Conservation (phyloP, 2,888 invertebrate genomes). For the Sylvicola cinctus region DNA sequence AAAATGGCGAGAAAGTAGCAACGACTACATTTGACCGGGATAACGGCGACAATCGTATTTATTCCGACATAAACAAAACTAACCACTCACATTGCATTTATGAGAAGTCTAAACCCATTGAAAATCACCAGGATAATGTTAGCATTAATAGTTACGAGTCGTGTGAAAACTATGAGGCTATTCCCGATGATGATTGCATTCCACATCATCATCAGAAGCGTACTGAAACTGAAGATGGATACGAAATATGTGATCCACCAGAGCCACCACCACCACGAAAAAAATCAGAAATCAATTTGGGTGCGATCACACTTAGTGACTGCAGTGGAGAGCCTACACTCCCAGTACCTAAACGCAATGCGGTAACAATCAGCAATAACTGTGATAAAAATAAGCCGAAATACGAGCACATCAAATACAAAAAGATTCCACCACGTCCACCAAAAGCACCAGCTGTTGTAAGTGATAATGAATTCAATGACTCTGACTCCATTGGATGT, state of each 20-base stretch:
- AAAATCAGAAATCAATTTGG: not conserved
- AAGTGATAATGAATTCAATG: not conserved
- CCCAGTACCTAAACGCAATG: slow-evolving; percentile 19
- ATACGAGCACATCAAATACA: slow-evolving; percentile 9
- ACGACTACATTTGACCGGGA: too few species aligned
- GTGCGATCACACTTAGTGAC: too few species aligned
- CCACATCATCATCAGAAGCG: slow-evolving; percentile 1
- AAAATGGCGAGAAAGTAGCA: not conserved
- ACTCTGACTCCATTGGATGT: slow-evolving; percentile 11
- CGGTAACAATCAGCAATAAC: slow-evolving; percentile 7
- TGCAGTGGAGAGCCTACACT: slow-evolving; percentile 12
- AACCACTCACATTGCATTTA: slow-evolving; percentile 12
- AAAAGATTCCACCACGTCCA: slow-evolving; percentile 11
- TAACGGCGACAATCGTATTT: not conserved
- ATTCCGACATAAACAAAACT: not conserved
- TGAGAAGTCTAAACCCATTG: slow-evolving; percentile 10
- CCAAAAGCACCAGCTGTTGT: slow-evolving; percentile 7
- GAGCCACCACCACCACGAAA: slow-evolving; percentile 7
- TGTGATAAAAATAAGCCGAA: too few species aligned
- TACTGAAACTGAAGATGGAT: slow-evolving; percentile 14
- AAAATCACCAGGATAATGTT: slow-evolving; percentile 2
- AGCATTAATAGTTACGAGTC: slow-evolving; percentile 10
- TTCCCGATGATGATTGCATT: slow-evolving; percentile 11
- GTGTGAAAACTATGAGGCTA: slow-evolving; percentile 19
- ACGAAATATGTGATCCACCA: slow-evolving; percentile 18